Percentiles rank a stretch among this genome's conserved stretches.
phyloP scores from a whole-genome alignment of 2,113 vertebrate species.

The Lipophrys pholis region DNA sequence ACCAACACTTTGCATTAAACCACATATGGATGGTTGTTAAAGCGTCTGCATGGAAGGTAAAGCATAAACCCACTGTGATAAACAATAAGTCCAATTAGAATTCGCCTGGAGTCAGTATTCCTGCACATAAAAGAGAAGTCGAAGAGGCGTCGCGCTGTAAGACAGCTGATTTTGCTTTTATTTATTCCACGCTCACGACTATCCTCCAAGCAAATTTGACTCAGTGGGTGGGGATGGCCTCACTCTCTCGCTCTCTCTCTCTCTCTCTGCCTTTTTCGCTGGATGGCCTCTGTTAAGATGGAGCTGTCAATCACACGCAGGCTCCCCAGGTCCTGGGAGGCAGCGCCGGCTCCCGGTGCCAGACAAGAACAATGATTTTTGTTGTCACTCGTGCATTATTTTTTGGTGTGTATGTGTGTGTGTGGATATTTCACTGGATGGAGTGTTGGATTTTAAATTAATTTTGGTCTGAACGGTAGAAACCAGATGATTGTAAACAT shows the following conservation, averaged over 20 bases:
- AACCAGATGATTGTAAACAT: constrained; percentile 29
- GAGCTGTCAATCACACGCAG: constrained; percentile 76
- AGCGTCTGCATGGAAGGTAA: constrained; percentile 41
- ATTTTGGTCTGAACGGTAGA: constrained; percentile 34
- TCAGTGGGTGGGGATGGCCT: constrained; percentile 61
- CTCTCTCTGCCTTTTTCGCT: too few species aligned
- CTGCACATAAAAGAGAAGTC: constrained; percentile 6
- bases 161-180: constrained; percentile 42
- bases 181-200: constrained; percentile 23
- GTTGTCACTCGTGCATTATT: constrained; percentile 57
- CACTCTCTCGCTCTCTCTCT: constrained; percentile 60
- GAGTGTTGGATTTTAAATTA: constrained; percentile 56
- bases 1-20: constrained; percentile 40
- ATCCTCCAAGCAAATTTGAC: constrained; percentile 26
- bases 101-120: constrained; percentile 14
- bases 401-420: background rate
- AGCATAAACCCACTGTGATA: constrained; percentile 43
- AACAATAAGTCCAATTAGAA: constrained; percentile 50
- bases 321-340: constrained; percentile 48
- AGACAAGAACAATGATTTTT: constrained; percentile 69
- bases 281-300: constrained; percentile 53
- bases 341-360: constrained; percentile 13
- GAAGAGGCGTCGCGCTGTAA: constrained; percentile 22
- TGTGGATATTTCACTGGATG: constrained; percentile 32
- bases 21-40: constrained; percentile 51